These are phyloP conservation scores for Muscicapa comitata DNA, from an alignment of 2,797 vertebrate species.

Conservation along the genomic window DNA sequence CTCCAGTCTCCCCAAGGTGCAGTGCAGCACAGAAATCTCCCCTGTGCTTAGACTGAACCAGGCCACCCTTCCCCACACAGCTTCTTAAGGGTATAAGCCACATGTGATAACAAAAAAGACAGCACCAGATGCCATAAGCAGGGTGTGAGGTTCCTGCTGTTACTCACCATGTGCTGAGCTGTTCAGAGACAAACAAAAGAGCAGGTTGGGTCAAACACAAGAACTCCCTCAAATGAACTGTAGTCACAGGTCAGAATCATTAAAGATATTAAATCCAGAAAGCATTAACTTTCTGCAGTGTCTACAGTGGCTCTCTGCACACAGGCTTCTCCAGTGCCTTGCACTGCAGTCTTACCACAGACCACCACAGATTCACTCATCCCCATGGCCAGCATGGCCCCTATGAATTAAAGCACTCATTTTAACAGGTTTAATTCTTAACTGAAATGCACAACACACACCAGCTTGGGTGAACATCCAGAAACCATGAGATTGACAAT, in stretches of 20 bases:
- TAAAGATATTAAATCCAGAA: not conserved
- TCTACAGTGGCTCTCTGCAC: not conserved
- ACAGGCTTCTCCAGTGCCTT: not conserved
- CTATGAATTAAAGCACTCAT: not conserved
- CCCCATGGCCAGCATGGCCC: rapidly evolving
- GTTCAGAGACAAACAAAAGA: conserved; percentile 43
- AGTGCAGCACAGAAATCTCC: rapidly evolving
- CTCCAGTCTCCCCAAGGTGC: not conserved
- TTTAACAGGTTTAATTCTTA: not conserved
- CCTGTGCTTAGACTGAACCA: not conserved
- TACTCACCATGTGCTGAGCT: conserved; percentile 13
- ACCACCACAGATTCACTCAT: not conserved
- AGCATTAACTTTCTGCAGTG: not conserved
- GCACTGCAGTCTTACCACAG: not conserved
- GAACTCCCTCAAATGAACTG: conserved; percentile 24
- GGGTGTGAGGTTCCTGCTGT: conserved; percentile 34
- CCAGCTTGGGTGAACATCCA: not conserved
- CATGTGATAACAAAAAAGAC: not conserved
- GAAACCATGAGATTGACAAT: not conserved
- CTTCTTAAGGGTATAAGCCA: not conserved
- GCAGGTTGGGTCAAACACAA: conserved; percentile 33
- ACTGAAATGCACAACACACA: rapidly evolving
- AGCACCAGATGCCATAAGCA: not conserved
- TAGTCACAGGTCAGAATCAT: not conserved
- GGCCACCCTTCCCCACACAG: not conserved